Conservation (phyloP, 2,113 vertebrate genomes). For the Chionis minor region DNA sequence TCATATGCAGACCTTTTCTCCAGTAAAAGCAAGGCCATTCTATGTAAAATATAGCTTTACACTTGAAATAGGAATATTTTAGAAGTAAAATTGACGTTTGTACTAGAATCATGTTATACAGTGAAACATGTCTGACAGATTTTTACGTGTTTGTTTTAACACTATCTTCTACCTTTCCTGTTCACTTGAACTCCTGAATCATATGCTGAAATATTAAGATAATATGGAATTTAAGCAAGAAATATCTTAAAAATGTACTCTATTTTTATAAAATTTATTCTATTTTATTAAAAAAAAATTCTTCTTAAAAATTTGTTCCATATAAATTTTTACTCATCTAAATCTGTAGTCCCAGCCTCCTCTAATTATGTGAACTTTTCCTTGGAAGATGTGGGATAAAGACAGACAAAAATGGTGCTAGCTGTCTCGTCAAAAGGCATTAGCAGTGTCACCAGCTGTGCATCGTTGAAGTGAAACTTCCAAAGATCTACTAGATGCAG, state of each 20-base stretch:
- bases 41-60: neutral
- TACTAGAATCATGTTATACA: neutral
- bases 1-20: neutral
- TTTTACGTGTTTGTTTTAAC: neutral
- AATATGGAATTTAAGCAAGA: neutral
- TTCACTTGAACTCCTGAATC: neutral
- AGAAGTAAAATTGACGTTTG: neutral
- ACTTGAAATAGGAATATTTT: neutral
- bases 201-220: neutral
- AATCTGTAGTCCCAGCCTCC: neutral
- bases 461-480: neutral
- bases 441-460: neutral
- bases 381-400: neutral
- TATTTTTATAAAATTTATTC: neutral
- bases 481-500: neutral
- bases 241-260: neutral
- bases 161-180: neutral
- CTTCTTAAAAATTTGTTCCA: neutral
- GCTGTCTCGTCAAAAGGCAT: neutral
- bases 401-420: neutral
- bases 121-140: neutral
- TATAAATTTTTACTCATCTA: neutral
- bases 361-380: neutral
- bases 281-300: neutral
- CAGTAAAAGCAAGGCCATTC: neutral